Evolutionary conservation across 35 echinoderm and acorn worm species (phyloP), one percentile per base, ranked within the genome.

Genomic region (Ptychodera flava): DNA sequence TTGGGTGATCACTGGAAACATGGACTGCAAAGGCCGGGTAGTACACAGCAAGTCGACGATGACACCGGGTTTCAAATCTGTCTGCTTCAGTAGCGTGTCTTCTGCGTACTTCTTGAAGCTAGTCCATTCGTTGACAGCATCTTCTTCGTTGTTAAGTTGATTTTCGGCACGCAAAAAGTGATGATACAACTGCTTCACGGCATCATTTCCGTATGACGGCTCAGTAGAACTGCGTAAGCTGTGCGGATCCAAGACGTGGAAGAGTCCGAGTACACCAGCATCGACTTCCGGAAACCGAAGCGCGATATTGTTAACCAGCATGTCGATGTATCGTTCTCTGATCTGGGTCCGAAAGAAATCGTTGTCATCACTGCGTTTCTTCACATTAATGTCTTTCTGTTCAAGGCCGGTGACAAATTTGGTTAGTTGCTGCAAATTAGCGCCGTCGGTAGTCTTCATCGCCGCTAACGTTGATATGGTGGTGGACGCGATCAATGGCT

Each of bases 1-100:
- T 83, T 89, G 34, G 34, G 31, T 37, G 29, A 89, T 38, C 16
- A 82, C 83, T 28, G 87, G 87, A 29, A 81, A 82, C 35, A 81
- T 30, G n/a, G n/a, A n/a, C 87, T 80, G 87, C 34, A 80, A 36
- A 28, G 35, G 31, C n/a, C n/a, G n/a, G n/a, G n/a, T n/a, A n/a
- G n/a, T n/a, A n/a, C n/a, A n/a, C n/a, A n/a, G n/a, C n/a, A n/a
- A n/a, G n/a, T n/a, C n/a, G n/a, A n/a, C n/a, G n/a, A n/a, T n/a
- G n/a, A n/a, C n/a, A n/a, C n/a, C n/a, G n/a, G n/a, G n/a, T n/a
- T n/a, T n/a, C n/a, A n/a, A n/a, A n/a, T n/a, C n/a, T n/a, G n/a
- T n/a, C n/a, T n/a, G n/a, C n/a, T n/a, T n/a, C n/a, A n/a, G n/a
- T n/a, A n/a, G n/a, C n/a, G n/a, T n/a, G 45, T 64, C 45, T 64